Evolutionary conservation across 2,888 invertebrate species (phyloP).

Genomic region (Acholoe squamosa): DNA sequence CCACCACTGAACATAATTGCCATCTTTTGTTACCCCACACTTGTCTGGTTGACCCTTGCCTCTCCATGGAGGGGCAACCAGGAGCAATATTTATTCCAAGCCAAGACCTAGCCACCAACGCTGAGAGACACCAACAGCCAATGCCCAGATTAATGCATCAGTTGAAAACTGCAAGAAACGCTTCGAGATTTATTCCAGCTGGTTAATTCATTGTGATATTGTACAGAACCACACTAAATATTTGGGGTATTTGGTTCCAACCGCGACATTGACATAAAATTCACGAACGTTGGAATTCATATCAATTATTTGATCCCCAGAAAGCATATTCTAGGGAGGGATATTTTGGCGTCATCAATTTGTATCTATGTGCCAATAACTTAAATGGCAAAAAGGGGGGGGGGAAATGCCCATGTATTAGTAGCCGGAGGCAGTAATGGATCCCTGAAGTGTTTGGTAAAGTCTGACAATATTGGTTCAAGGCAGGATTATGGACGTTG

Average conservation of each 20-base stretch:
- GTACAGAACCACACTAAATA: too few relatives aligned
- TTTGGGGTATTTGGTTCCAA: too few relatives aligned
- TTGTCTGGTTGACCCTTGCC: slow-evolving; percentile 7
- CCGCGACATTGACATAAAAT: too few relatives aligned
- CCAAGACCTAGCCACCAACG: not conserved
- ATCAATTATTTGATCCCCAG: too few relatives aligned
- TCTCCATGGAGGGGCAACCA: not conserved
- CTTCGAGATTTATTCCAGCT: too few relatives aligned
- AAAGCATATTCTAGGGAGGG: too few relatives aligned
- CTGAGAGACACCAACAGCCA: too few relatives aligned
- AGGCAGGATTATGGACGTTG: not conserved
- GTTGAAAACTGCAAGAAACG: too few relatives aligned
- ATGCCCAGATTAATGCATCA: too few relatives aligned
- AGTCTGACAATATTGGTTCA: not conserved
- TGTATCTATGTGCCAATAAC: not conserved
- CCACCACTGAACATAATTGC: not conserved
- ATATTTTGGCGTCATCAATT: too few relatives aligned
- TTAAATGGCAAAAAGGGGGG: not conserved
- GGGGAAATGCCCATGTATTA: not conserved
- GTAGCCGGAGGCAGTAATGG: not conserved
- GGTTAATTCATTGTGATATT: too few relatives aligned
- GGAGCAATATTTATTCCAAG: slow-evolving; percentile 9
- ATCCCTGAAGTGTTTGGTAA: not conserved
- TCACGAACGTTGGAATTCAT: too few relatives aligned
- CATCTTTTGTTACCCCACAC: slow-evolving; percentile 24